Percentiles rank a stretch among this genome's conserved stretches.
phyloP scores from a whole-genome alignment of 2,113 vertebrate species.

The Brienomyrus longianalis region DNA sequence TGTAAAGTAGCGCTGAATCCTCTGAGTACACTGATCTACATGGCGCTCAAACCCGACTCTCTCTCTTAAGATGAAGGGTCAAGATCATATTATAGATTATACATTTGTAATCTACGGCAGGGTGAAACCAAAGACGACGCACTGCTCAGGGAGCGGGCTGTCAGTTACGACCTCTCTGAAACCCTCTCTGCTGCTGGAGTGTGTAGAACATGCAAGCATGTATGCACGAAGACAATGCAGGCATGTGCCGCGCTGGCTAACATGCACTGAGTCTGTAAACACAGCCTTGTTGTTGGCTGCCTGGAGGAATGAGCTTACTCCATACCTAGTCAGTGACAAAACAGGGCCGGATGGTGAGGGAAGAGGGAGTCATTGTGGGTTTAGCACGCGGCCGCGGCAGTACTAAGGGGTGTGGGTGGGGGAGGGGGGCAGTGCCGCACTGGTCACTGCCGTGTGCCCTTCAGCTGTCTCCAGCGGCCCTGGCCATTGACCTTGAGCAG shows the following conservation, averaged over 20 bases:
- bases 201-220: not conserved
- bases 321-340: not conserved
- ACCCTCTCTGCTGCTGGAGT: not conserved
- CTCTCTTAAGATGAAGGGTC: not conserved
- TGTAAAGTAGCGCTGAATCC: not conserved
- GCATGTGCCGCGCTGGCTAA: not conserved
- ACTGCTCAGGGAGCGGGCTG: not conserved
- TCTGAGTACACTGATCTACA: not conserved
- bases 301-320: not conserved
- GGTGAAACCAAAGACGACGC: not conserved
- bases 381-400: not conserved
- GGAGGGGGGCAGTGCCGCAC: not conserved
- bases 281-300: not conserved
- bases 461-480: slow-evolving; percentile 65
- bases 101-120: not conserved
- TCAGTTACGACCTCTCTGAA: not conserved
- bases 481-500: slow-evolving; percentile 73
- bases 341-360: not conserved
- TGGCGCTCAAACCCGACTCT: not conserved
- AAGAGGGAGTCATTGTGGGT: not conserved
- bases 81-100: not conserved
- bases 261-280: not conserved
- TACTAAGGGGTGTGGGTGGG: not conserved
- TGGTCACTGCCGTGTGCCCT: slow-evolving; percentile 50
- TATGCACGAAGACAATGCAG: not conserved